phyloP scores from a whole-genome alignment of 1,140 invertebrate species.

The Bombyx mori region ASM3026992v2 NC_085125.1:8074501-8075000 shows the following conservation, averaged over 20 bases:
- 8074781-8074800: slow-evolving; percentile 55
- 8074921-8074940: no score
- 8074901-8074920: no score
- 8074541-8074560: no score
- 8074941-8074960: no score
- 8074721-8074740: slow-evolving; percentile 29
- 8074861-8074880: slow-evolving; percentile 6
- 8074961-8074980: no score
- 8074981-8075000: no score
- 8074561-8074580: no score
- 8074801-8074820: slow-evolving; percentile 40
- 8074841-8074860: slow-evolving; percentile 10
- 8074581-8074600: no score
- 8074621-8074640: background rate
- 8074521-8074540: no score
- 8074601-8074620: background rate
- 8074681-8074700: slow-evolving; percentile 34
- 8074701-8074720: slow-evolving; percentile 28
- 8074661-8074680: slow-evolving; percentile 42
- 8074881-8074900: background rate
- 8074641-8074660: slow-evolving; percentile 15
- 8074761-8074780: slow-evolving; percentile 44
- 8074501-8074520: no score
- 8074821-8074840: slow-evolving; percentile 30
- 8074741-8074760: slow-evolving; percentile 30